phyloP scores from a whole-genome alignment of 2,797 vertebrate species.

The Neopelma chrysocephalum region DNA sequence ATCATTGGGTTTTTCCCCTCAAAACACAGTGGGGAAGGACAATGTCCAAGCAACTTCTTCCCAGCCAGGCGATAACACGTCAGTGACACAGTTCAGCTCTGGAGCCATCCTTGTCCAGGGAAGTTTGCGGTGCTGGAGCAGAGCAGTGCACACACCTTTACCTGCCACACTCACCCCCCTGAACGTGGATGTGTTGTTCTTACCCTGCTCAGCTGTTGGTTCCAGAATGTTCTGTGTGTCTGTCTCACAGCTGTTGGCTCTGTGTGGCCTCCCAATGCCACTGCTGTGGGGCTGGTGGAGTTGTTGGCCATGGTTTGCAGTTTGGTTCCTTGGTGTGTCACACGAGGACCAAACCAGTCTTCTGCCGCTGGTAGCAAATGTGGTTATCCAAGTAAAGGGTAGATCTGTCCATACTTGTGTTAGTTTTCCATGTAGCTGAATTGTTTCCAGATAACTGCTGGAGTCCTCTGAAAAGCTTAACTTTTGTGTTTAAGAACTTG shows the following conservation, averaged over 20 bases:
- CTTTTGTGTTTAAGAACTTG: not conserved
- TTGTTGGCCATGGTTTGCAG: not conserved
- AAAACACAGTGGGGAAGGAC: not conserved
- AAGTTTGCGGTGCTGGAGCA: not conserved
- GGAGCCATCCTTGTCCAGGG: not conserved
- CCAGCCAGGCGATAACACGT: not conserved
- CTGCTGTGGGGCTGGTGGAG: not conserved
- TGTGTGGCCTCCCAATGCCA: not conserved
- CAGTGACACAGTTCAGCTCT: not conserved
- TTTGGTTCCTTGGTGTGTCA: not conserved
- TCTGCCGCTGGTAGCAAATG: not conserved
- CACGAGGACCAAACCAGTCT: not conserved
- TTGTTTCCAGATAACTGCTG: conserved; percentile 13
- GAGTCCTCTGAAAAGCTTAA: conserved; percentile 3
- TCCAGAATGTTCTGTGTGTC: not conserved
- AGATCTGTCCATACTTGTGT: not conserved
- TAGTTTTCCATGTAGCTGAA: not conserved
- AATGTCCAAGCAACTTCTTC: not conserved
- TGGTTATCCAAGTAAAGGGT: not conserved
- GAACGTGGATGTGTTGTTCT: not conserved
- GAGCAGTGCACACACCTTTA: not conserved
- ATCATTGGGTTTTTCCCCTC: not conserved
- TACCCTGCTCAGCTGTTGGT: not conserved
- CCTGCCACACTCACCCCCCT: not conserved
- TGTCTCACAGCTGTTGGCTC: not conserved